These are phyloP conservation scores for Conus ventricosus DNA, from an alignment of 1,140 invertebrate genomes.

Conservation along the genomic window DNA sequence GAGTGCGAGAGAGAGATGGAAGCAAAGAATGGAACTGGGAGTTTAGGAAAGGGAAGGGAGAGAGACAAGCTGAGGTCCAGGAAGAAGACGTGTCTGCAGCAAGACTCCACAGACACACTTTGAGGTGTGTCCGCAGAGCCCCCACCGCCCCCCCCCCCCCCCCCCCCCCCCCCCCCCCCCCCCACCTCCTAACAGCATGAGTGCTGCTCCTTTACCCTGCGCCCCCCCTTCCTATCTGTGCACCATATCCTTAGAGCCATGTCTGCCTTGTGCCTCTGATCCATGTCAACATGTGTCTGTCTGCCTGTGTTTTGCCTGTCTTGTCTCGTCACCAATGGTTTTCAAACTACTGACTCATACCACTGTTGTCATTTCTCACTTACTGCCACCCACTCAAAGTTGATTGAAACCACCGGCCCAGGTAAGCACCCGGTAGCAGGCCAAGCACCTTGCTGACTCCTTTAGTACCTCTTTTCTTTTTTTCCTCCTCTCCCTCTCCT, in stretches of 20 bases:
- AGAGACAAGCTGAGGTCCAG: too few relatives aligned
- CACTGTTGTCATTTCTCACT: conserved; percentile 34
- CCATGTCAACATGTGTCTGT: background rate
- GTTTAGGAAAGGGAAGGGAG: too few relatives aligned
- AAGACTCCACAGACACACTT: too few relatives aligned
- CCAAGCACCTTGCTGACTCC: conserved; percentile 6
- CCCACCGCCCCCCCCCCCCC: too few relatives aligned
- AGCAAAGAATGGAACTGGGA: too few relatives aligned
- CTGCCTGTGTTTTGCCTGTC: background rate
- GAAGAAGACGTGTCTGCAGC: too few relatives aligned
- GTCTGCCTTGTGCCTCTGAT: background rate
- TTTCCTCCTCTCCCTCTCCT: background rate
- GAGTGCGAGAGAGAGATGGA: too few relatives aligned
- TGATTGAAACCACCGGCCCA: conserved; percentile 17
- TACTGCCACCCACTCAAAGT: conserved; percentile 30
- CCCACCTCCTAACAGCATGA: too few relatives aligned
- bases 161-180: too few relatives aligned
- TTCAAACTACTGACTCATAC: conserved; percentile 29
- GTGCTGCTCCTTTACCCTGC: too few relatives aligned
- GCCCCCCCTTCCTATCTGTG: background rate
- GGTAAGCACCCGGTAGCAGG: conserved; percentile 35
- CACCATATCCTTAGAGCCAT: conserved; percentile 1
- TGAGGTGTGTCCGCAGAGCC: too few relatives aligned
- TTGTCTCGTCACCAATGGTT: background rate
- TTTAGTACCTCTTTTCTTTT: background rate